These are phyloP conservation scores for Argynnis bischoffii DNA, from an alignment of 2,888 invertebrate species.

Conservation along the genomic window DNA sequence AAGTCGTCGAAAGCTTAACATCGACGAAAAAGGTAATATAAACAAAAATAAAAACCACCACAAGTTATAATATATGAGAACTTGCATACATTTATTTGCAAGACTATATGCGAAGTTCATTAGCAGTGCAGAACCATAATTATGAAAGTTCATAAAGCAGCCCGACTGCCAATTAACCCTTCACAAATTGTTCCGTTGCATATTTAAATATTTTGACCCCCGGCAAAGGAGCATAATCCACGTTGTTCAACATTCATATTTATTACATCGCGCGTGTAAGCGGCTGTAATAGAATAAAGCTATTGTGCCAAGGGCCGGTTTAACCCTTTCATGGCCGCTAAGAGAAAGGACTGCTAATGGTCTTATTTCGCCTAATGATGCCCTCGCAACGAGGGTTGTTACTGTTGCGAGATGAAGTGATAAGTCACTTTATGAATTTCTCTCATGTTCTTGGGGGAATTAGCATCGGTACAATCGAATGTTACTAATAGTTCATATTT, in stretches of 20 bases:
- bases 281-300: slow-evolving; percentile 78
- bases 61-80: neutral
- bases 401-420: slow-evolving; percentile 77
- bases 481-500: slow-evolving; percentile 26
- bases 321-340: slow-evolving; percentile 77
- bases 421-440: slow-evolving; percentile 74
- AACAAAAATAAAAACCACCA: neutral
- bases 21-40: neutral
- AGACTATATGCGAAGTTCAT: slow-evolving; percentile 27
- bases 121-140: slow-evolving; percentile 43
- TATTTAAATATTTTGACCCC: slow-evolving; percentile 82
- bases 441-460: slow-evolving; percentile 54
- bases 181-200: slow-evolving; percentile 72
- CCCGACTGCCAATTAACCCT: slow-evolving; percentile 68
- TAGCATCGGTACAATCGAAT: slow-evolving; percentile 28
- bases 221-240: slow-evolving; percentile 75
- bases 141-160: slow-evolving; percentile 42
- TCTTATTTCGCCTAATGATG: slow-evolving; percentile 81
- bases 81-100: neutral
- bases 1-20: too few species aligned
- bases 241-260: slow-evolving; percentile 81
- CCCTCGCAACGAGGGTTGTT: slow-evolving; percentile 63
- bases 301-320: slow-evolving; percentile 77
- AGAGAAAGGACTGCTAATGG: slow-evolving; percentile 81
- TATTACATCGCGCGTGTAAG: slow-evolving; percentile 81